Conservation (phyloP, 2,113 vertebrate species). For the Telmatochromis brachygnathus region DNA sequence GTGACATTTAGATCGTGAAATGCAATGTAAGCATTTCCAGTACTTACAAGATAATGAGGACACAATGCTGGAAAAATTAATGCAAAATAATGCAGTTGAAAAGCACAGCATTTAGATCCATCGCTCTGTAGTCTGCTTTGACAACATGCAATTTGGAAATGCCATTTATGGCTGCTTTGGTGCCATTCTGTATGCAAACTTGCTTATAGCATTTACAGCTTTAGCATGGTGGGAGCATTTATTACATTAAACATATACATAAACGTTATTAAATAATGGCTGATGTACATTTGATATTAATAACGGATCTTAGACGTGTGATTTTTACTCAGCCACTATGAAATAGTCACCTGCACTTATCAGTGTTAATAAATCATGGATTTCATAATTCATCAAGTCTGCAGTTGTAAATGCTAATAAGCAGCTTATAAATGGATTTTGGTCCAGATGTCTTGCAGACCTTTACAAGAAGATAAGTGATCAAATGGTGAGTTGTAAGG, state of each 20-base stretch:
- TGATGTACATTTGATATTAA: background rate
- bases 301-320: rapidly evolving
- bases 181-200: background rate
- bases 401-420: background rate
- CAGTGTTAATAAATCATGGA: background rate
- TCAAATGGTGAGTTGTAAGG: background rate
- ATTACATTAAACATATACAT: background rate
- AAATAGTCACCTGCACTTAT: background rate
- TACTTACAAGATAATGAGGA: background rate
- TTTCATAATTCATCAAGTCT: background rate
- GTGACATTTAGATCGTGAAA: background rate
- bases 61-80: background rate
- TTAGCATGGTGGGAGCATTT: background rate
- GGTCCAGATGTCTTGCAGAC: background rate
- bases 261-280: background rate
- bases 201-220: background rate
- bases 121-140: background rate
- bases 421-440: background rate
- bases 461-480: background rate
- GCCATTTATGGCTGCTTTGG: background rate
- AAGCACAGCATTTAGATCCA: background rate
- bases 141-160: background rate
- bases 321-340: background rate
- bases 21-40: background rate
- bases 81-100: background rate